These are phyloP conservation scores for Magallana angulata DNA, from an alignment of 1,140 invertebrate genomes.

Conservation along the genomic window DNA sequence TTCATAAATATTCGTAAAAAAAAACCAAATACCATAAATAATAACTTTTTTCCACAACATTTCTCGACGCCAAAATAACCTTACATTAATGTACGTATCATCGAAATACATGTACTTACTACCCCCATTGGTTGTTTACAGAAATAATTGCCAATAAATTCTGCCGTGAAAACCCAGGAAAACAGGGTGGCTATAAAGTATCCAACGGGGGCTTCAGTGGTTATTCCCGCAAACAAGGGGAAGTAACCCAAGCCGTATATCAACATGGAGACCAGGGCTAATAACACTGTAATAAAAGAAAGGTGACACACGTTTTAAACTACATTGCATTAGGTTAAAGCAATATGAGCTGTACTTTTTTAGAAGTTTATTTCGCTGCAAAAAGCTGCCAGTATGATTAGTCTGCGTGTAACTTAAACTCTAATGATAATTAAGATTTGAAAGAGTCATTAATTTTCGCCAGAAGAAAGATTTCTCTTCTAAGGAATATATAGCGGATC, in stretches of 20 bases:
- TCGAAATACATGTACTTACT: background rate
- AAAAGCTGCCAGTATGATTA: too few relatives aligned
- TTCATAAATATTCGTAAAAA: too few relatives aligned
- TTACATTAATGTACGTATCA: background rate
- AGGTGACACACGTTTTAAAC: background rate
- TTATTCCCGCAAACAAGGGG: constrained; percentile 62
- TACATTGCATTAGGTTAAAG: background rate
- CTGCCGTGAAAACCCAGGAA: constrained; percentile 55
- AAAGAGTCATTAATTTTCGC: too few relatives aligned
- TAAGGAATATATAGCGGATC: too few relatives aligned
- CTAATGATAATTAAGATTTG: too few relatives aligned
- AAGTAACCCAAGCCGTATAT: constrained; percentile 65
- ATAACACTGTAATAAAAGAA: constrained; percentile 57
- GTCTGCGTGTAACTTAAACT: too few relatives aligned
- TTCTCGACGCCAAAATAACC: too few relatives aligned
- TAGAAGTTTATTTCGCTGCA: too few relatives aligned
- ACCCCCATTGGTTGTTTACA: background rate
- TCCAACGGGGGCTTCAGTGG: constrained; percentile 51
- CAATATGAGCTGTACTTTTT: too few relatives aligned
- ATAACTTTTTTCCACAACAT: too few relatives aligned
- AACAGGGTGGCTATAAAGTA: constrained; percentile 57
- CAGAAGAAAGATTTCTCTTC: too few relatives aligned
- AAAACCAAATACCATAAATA: too few relatives aligned
- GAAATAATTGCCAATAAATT: constrained; percentile 50
- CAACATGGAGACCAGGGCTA: constrained; percentile 61